Evolutionary conservation across 2,888 invertebrate species (phyloP).

Genomic region (Cosmia trapezina): DNA sequence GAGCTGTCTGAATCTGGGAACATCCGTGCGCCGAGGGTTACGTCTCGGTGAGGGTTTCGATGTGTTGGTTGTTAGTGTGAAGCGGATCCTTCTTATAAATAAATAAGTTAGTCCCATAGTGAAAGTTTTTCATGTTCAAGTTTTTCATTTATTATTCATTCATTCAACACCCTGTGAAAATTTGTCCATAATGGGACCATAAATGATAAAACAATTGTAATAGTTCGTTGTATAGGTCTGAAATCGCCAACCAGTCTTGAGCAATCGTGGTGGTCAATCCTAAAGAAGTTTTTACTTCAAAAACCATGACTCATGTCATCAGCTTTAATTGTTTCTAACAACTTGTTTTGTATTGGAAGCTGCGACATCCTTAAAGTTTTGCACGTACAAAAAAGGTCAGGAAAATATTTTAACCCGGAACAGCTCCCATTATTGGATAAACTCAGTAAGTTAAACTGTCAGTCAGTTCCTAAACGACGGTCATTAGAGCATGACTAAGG

Average conservation of each 20-base stretch:
- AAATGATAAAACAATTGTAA: neutral
- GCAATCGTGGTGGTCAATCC: neutral
- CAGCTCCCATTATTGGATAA: constrained; percentile 32
- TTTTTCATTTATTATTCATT: no score
- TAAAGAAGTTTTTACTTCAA: no score
- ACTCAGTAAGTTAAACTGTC: constrained; percentile 53
- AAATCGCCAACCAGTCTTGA: neutral
- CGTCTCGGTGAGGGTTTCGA: no score
- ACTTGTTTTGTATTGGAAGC: neutral
- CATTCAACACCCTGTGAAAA: no score
- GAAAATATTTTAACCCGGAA: constrained; percentile 23
- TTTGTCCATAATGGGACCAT: no score
- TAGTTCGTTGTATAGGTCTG: neutral
- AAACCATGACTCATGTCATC: neutral
- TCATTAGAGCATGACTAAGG: constrained; percentile 31
- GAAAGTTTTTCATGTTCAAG: no score
- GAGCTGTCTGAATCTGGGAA: no score
- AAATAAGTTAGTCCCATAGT: no score
- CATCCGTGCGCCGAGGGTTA: no score
- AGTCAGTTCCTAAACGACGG: constrained; percentile 31
- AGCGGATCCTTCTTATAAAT: no score
- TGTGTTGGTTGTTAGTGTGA: no score
- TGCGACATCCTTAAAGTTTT: neutral
- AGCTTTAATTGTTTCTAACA: neutral
- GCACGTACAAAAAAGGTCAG: constrained; percentile 6